A percentile compares a stretch with the other conserved stretches of the same genome.
Conservation (phyloP, 2,888 invertebrate genomes). For the Nycteola revayana region DNA sequence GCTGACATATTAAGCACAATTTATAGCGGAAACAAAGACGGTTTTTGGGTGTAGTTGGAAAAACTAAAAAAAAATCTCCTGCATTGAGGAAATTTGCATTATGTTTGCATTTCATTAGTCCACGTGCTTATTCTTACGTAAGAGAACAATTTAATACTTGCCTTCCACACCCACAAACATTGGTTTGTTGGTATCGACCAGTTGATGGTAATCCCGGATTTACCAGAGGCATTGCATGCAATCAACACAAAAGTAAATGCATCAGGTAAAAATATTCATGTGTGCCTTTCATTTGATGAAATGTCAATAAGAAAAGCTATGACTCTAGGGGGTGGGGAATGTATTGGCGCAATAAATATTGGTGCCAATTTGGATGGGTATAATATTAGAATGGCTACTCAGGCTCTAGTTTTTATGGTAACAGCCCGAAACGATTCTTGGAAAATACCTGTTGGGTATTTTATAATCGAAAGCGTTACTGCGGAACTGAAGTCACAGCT, state of each 20-base stretch:
- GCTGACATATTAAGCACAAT: too few relatives aligned
- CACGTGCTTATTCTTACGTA: too few relatives aligned
- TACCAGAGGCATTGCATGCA: slow-evolving; percentile 2
- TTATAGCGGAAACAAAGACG: too few relatives aligned
- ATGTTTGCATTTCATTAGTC: too few relatives aligned
- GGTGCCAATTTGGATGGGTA: not conserved
- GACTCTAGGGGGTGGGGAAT: not conserved
- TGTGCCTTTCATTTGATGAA: not conserved
- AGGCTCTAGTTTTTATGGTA: slow-evolving; percentile 3
- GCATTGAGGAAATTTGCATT: too few relatives aligned
- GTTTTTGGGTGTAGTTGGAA: too few relatives aligned
- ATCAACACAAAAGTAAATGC: not conserved
- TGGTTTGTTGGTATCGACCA: too few relatives aligned
- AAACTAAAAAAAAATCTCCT: too few relatives aligned
- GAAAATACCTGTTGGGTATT: slow-evolving; percentile 7
- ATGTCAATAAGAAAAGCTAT: slow-evolving; percentile 1
- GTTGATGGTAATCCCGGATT: slow-evolving; percentile 2
- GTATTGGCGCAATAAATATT: not conserved
- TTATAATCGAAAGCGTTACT: not conserved
- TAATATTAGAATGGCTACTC: not conserved
- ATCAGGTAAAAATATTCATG: not conserved
- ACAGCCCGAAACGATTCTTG: slow-evolving; percentile 1
- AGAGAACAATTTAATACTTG: too few relatives aligned
- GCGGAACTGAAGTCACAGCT: slow-evolving; percentile 1
- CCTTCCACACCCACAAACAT: too few relatives aligned